Evolutionary conservation across 1,140 invertebrate genomes (phyloP).

Genomic region (Solen grandis): DNA sequence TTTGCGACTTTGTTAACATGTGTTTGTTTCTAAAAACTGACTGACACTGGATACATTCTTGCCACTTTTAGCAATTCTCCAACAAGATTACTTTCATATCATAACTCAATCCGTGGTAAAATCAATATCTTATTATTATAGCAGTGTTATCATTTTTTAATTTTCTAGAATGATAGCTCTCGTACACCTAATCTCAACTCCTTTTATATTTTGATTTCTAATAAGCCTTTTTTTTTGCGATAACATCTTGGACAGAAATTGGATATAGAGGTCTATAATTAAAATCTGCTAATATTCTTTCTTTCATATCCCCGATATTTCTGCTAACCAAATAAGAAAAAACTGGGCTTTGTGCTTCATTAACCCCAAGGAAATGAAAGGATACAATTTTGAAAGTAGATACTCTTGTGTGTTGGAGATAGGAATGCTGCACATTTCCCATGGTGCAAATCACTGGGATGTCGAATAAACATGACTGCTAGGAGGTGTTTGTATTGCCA

Average conservation of each 20-base stretch:
- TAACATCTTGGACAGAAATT: conserved; percentile 48
- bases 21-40: no score
- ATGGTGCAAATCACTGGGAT: conserved; percentile 41
- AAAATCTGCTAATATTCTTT: conserved; percentile 56
- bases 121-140: no score
- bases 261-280: conserved; percentile 53
- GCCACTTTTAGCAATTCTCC: no score
- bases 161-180: no score
- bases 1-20: no score
- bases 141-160: no score
- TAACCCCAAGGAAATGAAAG: conserved; percentile 55
- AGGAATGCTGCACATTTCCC: conserved; percentile 34
- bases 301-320: conserved; percentile 56
- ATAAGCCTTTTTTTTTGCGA: neutral
- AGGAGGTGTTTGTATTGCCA: conserved; percentile 53
- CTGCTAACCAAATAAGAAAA: conserved; percentile 52
- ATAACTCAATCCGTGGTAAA: no score
- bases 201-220: neutral
- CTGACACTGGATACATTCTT: no score
- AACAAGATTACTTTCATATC: no score
- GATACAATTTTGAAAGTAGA: conserved; percentile 58
- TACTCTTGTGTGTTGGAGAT: conserved; percentile 56
- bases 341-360: conserved; percentile 54
- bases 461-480: conserved; percentile 47
- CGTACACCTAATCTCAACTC: no score